Evolutionary conservation across 2,797 vertebrate species (phyloP).

Genomic region (Margarornis squamiger): DNA sequence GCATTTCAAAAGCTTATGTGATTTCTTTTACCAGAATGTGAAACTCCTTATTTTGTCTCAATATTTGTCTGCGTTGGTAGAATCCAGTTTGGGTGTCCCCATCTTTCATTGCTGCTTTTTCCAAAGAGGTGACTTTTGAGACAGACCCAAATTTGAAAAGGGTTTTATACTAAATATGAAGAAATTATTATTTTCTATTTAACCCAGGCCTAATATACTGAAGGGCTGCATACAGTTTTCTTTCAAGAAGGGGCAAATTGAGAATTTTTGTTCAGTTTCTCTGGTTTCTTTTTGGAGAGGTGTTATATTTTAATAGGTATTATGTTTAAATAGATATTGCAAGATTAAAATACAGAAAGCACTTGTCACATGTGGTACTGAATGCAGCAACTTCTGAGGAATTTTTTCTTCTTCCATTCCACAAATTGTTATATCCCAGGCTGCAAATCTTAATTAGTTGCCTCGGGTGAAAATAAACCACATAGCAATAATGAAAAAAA

Average conservation of each 20-base stretch:
- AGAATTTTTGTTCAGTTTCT: not conserved
- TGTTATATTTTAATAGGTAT: not conserved
- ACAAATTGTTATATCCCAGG: not conserved
- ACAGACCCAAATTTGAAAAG: not conserved
- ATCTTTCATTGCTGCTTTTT: not conserved
- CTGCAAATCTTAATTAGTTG: not conserved
- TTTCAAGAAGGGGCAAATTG: not conserved
- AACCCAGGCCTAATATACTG: not conserved
- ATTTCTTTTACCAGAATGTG: not conserved
- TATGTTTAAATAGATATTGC: not conserved
- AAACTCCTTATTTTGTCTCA: not conserved
- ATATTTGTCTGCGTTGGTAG: not conserved
- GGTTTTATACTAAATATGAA: not conserved
- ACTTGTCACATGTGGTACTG: not conserved
- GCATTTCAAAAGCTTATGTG: not conserved
- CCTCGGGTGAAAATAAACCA: not conserved
- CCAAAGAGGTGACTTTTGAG: not conserved
- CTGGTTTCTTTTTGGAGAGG: not conserved
- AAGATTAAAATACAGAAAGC: not conserved
- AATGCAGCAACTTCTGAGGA: not conserved
- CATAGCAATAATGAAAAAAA: not conserved
- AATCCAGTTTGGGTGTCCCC: not conserved
- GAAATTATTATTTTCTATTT: not conserved
- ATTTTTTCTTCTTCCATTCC: not conserved
- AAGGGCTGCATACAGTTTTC: not conserved